Evolutionary conservation across 2,888 invertebrate species (phyloP).

Genomic region (Polietes domitor): DNA sequence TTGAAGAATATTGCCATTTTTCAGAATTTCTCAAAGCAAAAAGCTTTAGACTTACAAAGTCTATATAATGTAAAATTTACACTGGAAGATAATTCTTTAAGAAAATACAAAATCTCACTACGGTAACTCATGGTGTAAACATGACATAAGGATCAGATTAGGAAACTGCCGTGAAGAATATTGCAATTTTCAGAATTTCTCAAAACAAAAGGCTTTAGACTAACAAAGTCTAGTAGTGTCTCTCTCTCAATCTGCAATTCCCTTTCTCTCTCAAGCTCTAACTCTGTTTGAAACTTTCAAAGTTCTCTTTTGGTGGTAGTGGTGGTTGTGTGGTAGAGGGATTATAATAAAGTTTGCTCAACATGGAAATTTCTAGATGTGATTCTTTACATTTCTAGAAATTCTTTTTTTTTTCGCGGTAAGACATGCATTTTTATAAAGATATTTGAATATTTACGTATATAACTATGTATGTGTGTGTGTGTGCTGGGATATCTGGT

Average conservation of each 20-base stretch:
- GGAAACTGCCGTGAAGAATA: too few relatives aligned
- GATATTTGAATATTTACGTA: not conserved
- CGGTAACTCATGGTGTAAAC: too few relatives aligned
- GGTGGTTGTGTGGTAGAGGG: too few relatives aligned
- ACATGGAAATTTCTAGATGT: constrained; percentile 26
- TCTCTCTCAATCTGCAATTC: not conserved
- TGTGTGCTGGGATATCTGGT: constrained; percentile 10
- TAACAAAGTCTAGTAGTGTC: not conserved
- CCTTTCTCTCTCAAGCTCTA: not conserved
- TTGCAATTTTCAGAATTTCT: too few relatives aligned
- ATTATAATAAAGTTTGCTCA: constrained; percentile 15
- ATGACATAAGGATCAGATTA: too few relatives aligned
- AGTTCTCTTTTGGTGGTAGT: not conserved
- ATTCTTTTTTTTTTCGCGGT: constrained; percentile 13
- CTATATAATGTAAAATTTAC: too few relatives aligned
- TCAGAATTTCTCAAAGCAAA: too few relatives aligned
- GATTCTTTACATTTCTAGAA: not conserved
- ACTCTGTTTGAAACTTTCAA: not conserved
- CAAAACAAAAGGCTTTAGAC: too few relatives aligned
- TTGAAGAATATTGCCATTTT: too few relatives aligned
- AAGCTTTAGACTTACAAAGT: too few relatives aligned
- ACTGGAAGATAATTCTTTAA: too few relatives aligned
- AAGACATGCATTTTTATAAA: not conserved
- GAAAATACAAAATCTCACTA: too few relatives aligned
- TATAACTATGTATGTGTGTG: not conserved